Conservation (phyloP, 2,888 invertebrate species). For the Deilephila porcellus region DNA sequence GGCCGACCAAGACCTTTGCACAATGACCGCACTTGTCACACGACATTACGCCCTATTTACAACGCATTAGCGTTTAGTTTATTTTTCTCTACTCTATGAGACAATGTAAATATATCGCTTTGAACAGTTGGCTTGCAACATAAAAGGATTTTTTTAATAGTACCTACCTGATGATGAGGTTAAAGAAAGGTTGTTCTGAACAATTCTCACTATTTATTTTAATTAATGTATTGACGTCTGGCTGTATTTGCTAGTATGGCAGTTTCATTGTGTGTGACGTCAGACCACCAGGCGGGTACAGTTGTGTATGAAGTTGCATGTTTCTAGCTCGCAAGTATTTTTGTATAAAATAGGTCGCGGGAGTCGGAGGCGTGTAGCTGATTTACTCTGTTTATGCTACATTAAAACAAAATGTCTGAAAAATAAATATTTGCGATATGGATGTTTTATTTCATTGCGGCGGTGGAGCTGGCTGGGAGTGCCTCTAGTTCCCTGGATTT, state of each 20-base stretch:
- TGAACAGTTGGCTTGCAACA: conserved; percentile 61
- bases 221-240: neutral
- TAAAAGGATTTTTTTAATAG: conserved; percentile 42
- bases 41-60: conserved; percentile 56
- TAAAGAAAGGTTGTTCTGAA: conserved; percentile 34
- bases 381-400: conserved; percentile 52
- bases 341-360: conserved; percentile 53
- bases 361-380: conserved; percentile 58
- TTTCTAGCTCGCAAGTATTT: conserved; percentile 47
- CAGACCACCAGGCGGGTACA: neutral
- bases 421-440: conserved; percentile 30
- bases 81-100: conserved; percentile 38
- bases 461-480: neutral
- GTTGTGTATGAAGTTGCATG: conserved; percentile 17
- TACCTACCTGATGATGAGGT: conserved; percentile 39
- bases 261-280: neutral
- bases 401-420: conserved; percentile 36
- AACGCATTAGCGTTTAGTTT: conserved; percentile 51
- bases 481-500: neutral
- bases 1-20: conserved; percentile 54
- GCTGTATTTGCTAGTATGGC: too few species aligned
- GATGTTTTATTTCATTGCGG: conserved; percentile 31
- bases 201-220: neutral
- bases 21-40: conserved; percentile 42
- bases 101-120: conserved; percentile 56